Percentiles rank a stretch among this genome's conserved stretches.
These are phyloP conservation scores for Brachyistius frenatus DNA, from an alignment of 2,113 vertebrate genomes.

Conservation along the genomic window DNA sequence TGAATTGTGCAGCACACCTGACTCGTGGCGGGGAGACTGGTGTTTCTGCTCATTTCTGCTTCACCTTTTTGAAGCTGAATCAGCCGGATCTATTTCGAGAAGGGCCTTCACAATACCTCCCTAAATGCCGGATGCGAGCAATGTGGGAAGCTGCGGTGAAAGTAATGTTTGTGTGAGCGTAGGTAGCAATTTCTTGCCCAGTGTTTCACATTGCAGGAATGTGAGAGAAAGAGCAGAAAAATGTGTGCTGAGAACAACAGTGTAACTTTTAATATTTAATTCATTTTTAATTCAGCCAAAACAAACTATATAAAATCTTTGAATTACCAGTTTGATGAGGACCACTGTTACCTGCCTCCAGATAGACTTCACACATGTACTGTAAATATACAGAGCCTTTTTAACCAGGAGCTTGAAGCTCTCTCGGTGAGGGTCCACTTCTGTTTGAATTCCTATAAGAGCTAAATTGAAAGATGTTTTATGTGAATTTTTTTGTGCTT, in stretches of 20 bases:
- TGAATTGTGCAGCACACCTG: slow-evolving; percentile 79
- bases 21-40: slow-evolving; percentile 56
- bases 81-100: slow-evolving; percentile 59
- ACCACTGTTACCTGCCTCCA: no score
- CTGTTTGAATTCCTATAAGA: no score
- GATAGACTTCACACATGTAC: no score
- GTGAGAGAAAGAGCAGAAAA: neutral
- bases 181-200: slow-evolving; percentile 13
- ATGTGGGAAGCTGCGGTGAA: slow-evolving; percentile 27
- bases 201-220: neutral
- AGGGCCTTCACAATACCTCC: slow-evolving; percentile 35
- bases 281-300: neutral
- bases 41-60: slow-evolving; percentile 61
- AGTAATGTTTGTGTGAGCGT: slow-evolving; percentile 9
- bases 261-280: neutral
- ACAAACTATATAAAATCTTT: neutral
- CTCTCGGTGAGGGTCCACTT: no score
- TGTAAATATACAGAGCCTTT: no score
- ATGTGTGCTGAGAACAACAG: neutral
- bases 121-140: slow-evolving; percentile 39
- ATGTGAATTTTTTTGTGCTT: no score
- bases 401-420: no score
- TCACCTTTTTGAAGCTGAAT: slow-evolving; percentile 54
- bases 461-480: no score
- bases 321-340: no score